phyloP scores from a whole-genome alignment of 1,140 invertebrate genomes.

The Alviniconcha marisindica region DNA sequence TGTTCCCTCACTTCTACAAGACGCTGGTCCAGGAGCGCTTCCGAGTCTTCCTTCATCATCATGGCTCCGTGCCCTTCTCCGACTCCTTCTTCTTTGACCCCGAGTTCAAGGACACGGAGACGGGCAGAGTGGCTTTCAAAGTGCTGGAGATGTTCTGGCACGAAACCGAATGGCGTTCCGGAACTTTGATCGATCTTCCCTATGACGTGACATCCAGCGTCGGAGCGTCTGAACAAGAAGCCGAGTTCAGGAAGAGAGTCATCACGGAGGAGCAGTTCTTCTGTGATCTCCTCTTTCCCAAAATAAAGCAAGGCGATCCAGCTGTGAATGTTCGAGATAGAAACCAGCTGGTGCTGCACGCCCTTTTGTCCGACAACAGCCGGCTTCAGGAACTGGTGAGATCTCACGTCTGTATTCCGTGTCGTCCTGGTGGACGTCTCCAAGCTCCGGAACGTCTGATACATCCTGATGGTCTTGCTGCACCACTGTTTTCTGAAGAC shows the following conservation, averaged over 20 bases:
- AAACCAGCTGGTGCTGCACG: conserved; percentile 17
- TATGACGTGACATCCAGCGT: neutral
- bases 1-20: neutral
- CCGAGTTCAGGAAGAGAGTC: neutral
- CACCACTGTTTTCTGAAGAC: neutral
- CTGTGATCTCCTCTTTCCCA: neutral
- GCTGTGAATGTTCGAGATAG: neutral
- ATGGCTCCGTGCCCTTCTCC: neutral
- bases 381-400: conserved; percentile 1
- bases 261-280: conserved; percentile 3
- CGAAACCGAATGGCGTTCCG: neutral
- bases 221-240: neutral
- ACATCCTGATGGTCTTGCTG: conserved; percentile 23
- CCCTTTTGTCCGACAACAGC: neutral
- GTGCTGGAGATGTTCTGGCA: neutral
- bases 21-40: neutral
- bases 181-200: neutral
- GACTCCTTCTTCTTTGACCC: neutral
- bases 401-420: conserved; percentile 14
- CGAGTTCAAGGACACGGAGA: neutral
- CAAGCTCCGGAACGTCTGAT: conserved; percentile 9
- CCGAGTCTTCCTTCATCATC: neutral
- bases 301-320: neutral
- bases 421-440: conserved; percentile 12
- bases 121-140: neutral